Base-by-base conservation (phyloP, 2,113 vertebrate genomes). In the Isichthys henryi region DNA sequence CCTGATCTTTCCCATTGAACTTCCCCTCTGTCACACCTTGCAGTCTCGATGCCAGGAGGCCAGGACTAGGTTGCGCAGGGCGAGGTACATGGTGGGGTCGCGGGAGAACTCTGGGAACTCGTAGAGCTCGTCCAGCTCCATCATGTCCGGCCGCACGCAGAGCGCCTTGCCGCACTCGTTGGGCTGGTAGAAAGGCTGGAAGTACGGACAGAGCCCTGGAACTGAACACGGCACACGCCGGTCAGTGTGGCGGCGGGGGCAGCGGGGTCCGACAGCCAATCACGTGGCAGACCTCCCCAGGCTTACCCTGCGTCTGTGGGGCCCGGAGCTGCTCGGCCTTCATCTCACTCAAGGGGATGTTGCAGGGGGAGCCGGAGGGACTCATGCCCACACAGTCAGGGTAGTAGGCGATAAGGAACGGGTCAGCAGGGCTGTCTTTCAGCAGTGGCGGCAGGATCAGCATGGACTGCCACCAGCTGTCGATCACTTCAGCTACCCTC, bases 371-470 rank as follows among this genome's bases (percentile, higher is more conserved):
- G 58, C 97, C 97, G 8, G 98, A 98, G 2, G 98, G 98, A 93
- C 98, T 99, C 98, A 99, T 99, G 89, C 98, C 98, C 89, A 99
- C 98, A n/a, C 98, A 99, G 96, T 99, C 98, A 0, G 98, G 98
- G 93, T 99, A 99, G 95, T 99, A 99, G 11, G 98, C 97, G 9
- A 95, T 94, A 21, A 99, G 96, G 94, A 99, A 97, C 8, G 98
- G 97, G 52, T 96, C 96, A 48, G 98, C 98, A 27, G 98, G 97
- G 74, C 98, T 99, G 90, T 99, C 97, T 93, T 99, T 99, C 90
- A 99, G 96, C 94, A 99, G 92, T 10, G 98, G 98, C 3, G 98
- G 98, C 88, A 99, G 94, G 93, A 99, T 99, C 93, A 99, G 95
- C 98, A 99, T 99, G 49, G 98, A 98, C 91, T 98, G 97, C 98